A percentile compares a stretch with the other conserved stretches of the same genome.
phyloP scores from a whole-genome alignment of 2,888 invertebrate genomes.

The Xanthorhoe designata region DNA sequence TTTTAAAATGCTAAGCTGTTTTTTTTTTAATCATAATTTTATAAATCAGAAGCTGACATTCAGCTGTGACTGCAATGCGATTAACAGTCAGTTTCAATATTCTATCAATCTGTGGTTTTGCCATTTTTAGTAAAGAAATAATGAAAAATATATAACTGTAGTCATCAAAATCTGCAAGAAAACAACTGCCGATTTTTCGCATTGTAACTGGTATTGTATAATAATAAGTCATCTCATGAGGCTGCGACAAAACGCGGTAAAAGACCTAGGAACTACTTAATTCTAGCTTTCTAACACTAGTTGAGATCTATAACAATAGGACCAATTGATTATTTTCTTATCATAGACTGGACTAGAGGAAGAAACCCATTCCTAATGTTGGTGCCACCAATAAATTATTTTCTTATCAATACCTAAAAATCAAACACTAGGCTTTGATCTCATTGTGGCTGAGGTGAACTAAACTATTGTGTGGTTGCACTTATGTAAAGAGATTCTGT shows the following conservation, averaged over 20 bases:
- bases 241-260: neutral
- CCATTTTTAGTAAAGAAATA: no score
- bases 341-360: neutral
- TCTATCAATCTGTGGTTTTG: neutral
- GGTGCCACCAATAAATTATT: neutral
- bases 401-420: no score
- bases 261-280: conserved; percentile 11
- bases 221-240: no score
- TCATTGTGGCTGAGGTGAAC: neutral
- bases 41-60: neutral
- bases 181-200: no score
- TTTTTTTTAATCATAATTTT: neutral
- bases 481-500: neutral
- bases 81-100: no score
- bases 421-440: no score
- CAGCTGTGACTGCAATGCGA: neutral
- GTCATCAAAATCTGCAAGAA: no score
- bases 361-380: neutral
- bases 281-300: conserved; percentile 10
- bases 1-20: neutral
- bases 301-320: conserved; percentile 17
- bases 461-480: neutral
- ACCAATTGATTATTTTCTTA: neutral
- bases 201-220: no score
- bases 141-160: no score